These are phyloP conservation scores for Lindbergichthys nudifrons DNA, from an alignment of 2,797 vertebrate species.

Conservation along the genomic window DNA sequence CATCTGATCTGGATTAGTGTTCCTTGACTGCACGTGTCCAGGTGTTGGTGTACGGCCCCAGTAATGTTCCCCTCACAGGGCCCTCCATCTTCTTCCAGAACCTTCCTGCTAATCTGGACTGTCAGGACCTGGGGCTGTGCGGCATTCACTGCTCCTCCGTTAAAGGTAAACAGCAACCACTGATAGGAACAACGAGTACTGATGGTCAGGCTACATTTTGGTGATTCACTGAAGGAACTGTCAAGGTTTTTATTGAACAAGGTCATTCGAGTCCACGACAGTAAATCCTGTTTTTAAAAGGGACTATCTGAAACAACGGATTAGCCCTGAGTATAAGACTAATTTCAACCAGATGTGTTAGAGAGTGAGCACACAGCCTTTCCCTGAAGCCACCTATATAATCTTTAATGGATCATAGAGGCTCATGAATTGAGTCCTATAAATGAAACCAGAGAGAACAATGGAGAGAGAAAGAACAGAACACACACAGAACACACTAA, in stretches of 20 bases:
- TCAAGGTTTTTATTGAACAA: conserved; percentile 10
- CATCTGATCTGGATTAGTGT: conserved; percentile 28
- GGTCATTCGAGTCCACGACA: not conserved
- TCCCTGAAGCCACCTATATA: conserved; percentile 25
- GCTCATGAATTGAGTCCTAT: conserved; percentile 31
- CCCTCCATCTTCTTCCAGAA: conserved; percentile 72
- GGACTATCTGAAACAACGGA: not conserved
- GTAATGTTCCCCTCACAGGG: conserved; percentile 75
- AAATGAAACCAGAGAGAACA: conserved; percentile 18
- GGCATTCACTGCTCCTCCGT: conserved; percentile 48
- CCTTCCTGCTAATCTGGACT: conserved; percentile 72
- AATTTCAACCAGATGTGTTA: conserved; percentile 39
- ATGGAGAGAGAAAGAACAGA: not conserved
- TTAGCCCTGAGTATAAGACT: conserved; percentile 10
- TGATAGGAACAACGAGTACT: conserved; percentile 13
- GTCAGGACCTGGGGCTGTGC: conserved; percentile 68
- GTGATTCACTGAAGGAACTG: not conserved
- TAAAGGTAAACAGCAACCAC: conserved; percentile 64
- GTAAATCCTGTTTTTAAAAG: conserved; percentile 34
- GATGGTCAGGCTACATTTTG: not conserved
- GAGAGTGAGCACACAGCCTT: conserved; percentile 3
- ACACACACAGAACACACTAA: conserved; percentile 6
- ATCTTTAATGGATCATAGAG: conserved; percentile 40
- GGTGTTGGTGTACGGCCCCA: conserved; percentile 80
- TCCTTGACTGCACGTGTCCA: conserved; percentile 75